Evolutionary conservation across 35 echinoderm and acorn worm genomes (phyloP).

Genomic region (Hemicentrotus pulcherrimus): DNA sequence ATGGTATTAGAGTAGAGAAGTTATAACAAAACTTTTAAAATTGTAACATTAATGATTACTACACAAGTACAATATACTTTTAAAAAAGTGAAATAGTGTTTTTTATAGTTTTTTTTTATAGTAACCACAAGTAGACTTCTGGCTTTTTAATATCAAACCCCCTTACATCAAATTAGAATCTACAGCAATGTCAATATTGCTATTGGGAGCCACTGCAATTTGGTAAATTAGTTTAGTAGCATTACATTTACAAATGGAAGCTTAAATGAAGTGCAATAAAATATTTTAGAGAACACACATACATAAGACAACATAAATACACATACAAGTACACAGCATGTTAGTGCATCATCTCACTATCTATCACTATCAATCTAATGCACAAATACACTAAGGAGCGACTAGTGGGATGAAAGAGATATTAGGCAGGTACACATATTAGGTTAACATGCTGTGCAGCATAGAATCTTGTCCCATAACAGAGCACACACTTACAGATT

Average conservation of each 20-base stretch:
- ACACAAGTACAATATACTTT: not conserved
- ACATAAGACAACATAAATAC: not conserved
- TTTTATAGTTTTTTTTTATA: no score
- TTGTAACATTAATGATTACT: not conserved
- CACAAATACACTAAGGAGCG: not conserved
- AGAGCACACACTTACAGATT: constrained; percentile 74
- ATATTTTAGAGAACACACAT: not conserved
- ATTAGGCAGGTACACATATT: not conserved
- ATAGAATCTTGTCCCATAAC: not conserved
- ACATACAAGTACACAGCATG: not conserved
- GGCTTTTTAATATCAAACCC: not conserved
- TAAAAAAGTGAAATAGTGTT: no score
- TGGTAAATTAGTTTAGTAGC: not conserved
- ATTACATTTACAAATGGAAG: not conserved
- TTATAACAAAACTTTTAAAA: not conserved
- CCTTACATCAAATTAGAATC: not conserved
- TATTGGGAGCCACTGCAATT: not conserved
- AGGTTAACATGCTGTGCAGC: not conserved
- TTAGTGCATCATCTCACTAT: no score
- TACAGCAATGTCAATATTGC: not conserved
- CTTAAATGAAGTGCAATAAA: not conserved
- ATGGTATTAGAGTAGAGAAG: not conserved
- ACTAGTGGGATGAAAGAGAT: not conserved
- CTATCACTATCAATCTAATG: not conserved
- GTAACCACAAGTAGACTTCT: not conserved